Base-by-base conservation (phyloP, 2,113 vertebrate genomes). In the Gracilinanus agilis region DNA sequence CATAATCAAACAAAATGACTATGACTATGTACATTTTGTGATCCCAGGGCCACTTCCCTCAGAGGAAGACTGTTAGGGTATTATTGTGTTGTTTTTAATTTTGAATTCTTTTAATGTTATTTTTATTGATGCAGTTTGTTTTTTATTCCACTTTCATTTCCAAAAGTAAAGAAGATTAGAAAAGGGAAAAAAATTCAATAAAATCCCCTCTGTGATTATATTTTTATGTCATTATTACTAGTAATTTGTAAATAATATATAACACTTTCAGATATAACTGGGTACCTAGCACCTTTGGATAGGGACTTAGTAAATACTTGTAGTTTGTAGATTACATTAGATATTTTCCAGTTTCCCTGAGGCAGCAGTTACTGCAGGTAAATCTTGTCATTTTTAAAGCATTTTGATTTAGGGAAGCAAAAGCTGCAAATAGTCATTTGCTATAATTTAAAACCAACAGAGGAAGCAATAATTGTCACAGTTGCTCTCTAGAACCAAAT, bases 321-420 rank as follows among this genome's bases (percentile, higher is more conserved):
- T 58, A 27, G 24, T 58, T 58, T 58, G 25, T 58, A 10, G 25
- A 27, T 58, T 58, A 29, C 25, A 58, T 58, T 8, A 58, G 8
- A 58, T 58, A 27, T 58, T 58, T 58, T 58, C 56, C 25, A 58
- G 56, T 25, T 58, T 58, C 25, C 56, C 9, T 58, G 56, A 58
- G 56, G 9, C 25, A 58, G 56, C 56, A 27, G 2, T 58, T 58
- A 29, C 9, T 27, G 9, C 56, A 58, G 56, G 56, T 10, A 58
- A 58, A 58, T 10, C 27, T 58, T 95, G 94, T 92, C 44, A 13
- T 93, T 83, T 90, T 96, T 93, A 53, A 90, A 92, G n/a, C 75
- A 91, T 91, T 96, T 0, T 91, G 54, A 56, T 34, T 91, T 90
- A 53, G 44, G 40, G 10, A 89, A 90, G 10, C 54, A 91, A 54